phyloP scores from a whole-genome alignment of 2,797 vertebrate species.

The Natrix natrix region DNA sequence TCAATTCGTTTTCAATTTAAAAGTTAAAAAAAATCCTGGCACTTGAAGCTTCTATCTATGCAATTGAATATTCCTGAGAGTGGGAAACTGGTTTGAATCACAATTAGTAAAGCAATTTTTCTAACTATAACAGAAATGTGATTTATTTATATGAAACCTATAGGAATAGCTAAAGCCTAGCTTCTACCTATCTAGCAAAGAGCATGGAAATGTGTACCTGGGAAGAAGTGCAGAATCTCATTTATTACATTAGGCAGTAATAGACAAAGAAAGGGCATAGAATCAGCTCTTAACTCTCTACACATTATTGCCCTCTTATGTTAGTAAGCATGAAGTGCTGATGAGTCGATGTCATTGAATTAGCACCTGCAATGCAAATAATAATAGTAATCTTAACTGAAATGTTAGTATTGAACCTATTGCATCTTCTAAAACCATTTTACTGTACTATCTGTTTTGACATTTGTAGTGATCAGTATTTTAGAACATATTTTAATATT shows the following conservation, averaged over 20 bases:
- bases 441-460: conserved; percentile 21
- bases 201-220: not conserved
- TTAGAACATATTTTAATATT: not conserved
- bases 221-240: not conserved
- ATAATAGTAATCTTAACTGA: not conserved
- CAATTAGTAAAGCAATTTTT: not conserved
- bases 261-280: not conserved
- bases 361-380: not conserved
- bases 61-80: not conserved
- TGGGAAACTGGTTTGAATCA: not conserved
- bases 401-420: not conserved
- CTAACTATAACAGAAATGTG: not conserved
- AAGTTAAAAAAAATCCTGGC: not conserved
- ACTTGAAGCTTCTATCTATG: not conserved
- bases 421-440: not conserved
- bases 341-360: not conserved
- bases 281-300: not conserved
- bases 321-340: not conserved
- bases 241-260: not conserved
- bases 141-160: not conserved
- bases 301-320: not conserved
- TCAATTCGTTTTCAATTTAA: conserved; percentile 8
- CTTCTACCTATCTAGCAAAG: not conserved
- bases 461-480: not conserved
- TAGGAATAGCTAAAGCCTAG: not conserved